phyloP scores from a whole-genome alignment of 2,797 vertebrate species.

The Pipistrellus nathusii region DNA sequence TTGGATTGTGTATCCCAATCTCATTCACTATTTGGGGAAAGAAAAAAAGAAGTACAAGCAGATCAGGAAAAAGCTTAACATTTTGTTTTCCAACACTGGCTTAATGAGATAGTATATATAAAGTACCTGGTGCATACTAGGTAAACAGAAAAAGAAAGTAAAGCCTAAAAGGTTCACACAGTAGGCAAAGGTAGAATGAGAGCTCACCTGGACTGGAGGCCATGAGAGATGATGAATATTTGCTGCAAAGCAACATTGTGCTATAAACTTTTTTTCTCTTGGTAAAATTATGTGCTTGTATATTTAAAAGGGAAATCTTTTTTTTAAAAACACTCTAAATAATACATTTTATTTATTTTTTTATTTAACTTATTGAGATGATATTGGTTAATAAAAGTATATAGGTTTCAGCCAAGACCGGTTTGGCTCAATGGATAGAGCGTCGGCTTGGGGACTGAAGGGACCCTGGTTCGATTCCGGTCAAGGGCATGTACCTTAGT shows the following conservation, averaged over 20 bases:
- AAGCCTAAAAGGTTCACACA: constrained; percentile 29
- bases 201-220: constrained; percentile 5
- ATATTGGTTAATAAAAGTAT: not conserved
- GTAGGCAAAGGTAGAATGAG: constrained; percentile 60
- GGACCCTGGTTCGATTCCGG: no score
- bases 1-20: not conserved
- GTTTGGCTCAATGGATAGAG: no score
- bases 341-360: constrained; percentile 43
- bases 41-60: not conserved
- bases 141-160: not conserved
- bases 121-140: not conserved
- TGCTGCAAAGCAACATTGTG: constrained; percentile 68
- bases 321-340: constrained; percentile 72
- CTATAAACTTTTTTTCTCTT: constrained; percentile 72
- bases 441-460: no score
- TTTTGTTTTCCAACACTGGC: not conserved
- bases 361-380: not conserved
- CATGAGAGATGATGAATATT: constrained; percentile 68
- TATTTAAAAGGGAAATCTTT: constrained; percentile 72
- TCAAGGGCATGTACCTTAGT: no score
- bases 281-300: constrained; percentile 65
- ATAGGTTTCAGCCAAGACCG: not conserved
- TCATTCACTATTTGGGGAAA: not conserved
- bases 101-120: not conserved
- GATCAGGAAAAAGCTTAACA: not conserved